Percentiles rank a stretch among this genome's conserved stretches.
Evolutionary conservation across 2,113 vertebrate species (phyloP).

Genomic region (Pluvialis apricaria): DNA sequence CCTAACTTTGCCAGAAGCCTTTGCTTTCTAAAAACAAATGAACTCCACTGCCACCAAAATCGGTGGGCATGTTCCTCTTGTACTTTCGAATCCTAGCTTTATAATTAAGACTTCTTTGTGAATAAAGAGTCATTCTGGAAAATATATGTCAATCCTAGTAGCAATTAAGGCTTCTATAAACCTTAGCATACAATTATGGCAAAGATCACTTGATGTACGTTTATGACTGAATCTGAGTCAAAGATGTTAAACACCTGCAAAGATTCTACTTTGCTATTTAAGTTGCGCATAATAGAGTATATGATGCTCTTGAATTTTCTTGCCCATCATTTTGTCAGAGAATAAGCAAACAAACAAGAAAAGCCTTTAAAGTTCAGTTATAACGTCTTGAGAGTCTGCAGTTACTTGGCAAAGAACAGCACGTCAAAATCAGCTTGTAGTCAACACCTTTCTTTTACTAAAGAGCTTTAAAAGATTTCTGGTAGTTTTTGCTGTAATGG

Average conservation of each 20-base stretch:
- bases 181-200: neutral
- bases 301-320: neutral
- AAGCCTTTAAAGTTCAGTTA: neutral
- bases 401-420: neutral
- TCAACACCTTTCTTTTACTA: neutral
- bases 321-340: neutral
- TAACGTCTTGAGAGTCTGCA: neutral
- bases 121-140: neutral
- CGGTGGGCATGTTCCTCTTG: neutral
- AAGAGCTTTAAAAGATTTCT: neutral
- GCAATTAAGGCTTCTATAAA: neutral
- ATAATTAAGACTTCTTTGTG: neutral
- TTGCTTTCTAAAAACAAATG: neutral
- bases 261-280: neutral
- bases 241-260: neutral
- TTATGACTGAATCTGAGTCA: neutral
- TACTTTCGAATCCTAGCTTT: neutral
- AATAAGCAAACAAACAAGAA: constrained; percentile 1
- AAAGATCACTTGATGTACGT: neutral
- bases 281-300: neutral
- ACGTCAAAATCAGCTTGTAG: neutral
- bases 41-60: neutral
- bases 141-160: neutral
- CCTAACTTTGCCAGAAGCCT: neutral
- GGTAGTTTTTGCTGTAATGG: neutral